phyloP scores from a whole-genome alignment of 2,888 invertebrate species.

The Callyntrura sp. region DNA sequence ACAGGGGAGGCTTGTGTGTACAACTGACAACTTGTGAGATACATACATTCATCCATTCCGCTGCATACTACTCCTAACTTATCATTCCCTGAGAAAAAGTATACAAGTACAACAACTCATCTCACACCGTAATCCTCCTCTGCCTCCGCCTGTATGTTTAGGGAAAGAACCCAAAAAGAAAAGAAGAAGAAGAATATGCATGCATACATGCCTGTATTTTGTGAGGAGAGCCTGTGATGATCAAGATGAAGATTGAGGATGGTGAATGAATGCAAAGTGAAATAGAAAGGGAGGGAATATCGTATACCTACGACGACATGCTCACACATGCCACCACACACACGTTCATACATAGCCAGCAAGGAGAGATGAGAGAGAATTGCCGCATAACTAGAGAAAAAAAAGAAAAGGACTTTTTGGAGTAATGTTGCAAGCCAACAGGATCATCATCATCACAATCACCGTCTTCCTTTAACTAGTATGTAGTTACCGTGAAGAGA shows the following conservation, averaged over 20 bases:
- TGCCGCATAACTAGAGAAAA: conserved; percentile 59
- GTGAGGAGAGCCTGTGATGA: background rate
- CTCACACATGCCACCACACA: no score
- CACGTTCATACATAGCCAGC: background rate
- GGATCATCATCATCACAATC: conserved; percentile 1
- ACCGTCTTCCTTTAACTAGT: background rate
- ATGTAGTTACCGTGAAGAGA: no score
- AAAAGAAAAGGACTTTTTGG: conserved; percentile 24
- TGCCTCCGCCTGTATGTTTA: conserved; percentile 35
- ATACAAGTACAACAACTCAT: conserved; percentile 6
- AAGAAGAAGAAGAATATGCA: conserved; percentile 8
- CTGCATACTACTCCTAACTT: no score
- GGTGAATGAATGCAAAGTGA: conserved; percentile 35
- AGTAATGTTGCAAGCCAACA: background rate
- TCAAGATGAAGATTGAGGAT: background rate
- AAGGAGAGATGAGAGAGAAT: conserved; percentile 12
- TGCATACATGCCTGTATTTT: background rate
- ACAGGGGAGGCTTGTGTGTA: no score
- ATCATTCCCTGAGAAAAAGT: background rate
- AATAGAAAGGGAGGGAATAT: conserved; percentile 32
- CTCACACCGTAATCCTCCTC: background rate
- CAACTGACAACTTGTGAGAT: no score
- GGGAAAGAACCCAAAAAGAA: conserved; percentile 38
- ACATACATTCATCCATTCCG: no score
- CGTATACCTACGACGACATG: background rate